These are phyloP conservation scores for Tenthredo mesomela DNA, from an alignment of 2,888 invertebrate species.

Conservation along the genomic window DNA sequence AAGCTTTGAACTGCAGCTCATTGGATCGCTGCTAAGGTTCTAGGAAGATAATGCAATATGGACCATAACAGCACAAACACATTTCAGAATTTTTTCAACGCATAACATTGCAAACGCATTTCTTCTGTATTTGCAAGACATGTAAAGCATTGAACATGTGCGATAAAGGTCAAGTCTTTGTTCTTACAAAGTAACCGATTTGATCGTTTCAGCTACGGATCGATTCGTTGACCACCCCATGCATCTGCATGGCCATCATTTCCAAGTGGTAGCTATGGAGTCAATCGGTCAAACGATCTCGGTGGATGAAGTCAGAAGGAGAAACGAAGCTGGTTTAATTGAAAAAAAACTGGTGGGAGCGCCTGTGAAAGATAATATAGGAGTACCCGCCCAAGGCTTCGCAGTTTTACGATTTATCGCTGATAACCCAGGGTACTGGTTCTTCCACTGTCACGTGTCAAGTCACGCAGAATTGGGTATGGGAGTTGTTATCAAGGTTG, in stretches of 20 bases:
- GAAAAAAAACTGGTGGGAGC: conserved; percentile 71
- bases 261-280: conserved; percentile 73
- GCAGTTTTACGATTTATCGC: conserved; percentile 77
- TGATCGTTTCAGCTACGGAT: conserved; percentile 57
- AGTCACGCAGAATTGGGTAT: conserved; percentile 78
- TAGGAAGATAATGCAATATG: no score
- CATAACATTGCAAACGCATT: no score
- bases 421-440: conserved; percentile 78
- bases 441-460: conserved; percentile 78
- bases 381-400: conserved; percentile 78
- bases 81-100: no score
- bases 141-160: no score
- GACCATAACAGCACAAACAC: no score
- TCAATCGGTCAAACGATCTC: conserved; percentile 70
- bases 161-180: no score
- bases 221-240: conserved; percentile 73
- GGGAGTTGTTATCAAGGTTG: conserved; percentile 77
- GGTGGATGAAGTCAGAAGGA: conserved; percentile 67
- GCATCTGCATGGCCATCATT: conserved; percentile 76
- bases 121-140: no score
- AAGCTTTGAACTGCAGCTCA: no score
- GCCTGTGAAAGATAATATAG: conserved; percentile 78
- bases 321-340: conserved; percentile 72
- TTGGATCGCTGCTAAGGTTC: no score
- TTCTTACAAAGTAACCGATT: neutral